Conservation (phyloP, 1,140 invertebrate species). For the Elysia chlorotica region DNA sequence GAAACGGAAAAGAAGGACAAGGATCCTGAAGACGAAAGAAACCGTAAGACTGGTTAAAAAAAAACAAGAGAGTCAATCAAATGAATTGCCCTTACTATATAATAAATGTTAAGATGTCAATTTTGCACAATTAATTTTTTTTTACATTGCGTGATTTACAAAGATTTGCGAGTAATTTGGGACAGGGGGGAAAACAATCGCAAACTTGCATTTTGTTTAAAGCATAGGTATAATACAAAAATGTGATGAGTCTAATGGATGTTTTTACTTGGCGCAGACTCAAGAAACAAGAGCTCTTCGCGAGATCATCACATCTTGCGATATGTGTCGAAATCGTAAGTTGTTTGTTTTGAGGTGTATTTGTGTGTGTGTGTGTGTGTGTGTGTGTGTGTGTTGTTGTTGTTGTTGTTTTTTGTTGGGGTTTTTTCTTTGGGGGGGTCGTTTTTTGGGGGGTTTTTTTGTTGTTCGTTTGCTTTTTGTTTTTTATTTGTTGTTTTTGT, state of each 20-base stretch:
- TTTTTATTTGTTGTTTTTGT: neutral
- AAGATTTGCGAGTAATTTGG: no score
- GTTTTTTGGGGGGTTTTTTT: neutral
- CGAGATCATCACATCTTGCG: conserved; percentile 24
- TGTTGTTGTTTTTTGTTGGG: neutral
- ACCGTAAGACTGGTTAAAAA: no score
- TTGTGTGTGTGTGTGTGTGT: neutral
- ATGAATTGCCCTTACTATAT: no score
- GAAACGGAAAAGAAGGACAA: no score
- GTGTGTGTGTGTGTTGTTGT: neutral
- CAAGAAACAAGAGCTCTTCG: conserved; percentile 25
- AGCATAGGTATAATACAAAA: no score
- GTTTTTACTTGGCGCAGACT: conserved; percentile 11
- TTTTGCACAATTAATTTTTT: no score
- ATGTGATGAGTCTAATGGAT: neutral
- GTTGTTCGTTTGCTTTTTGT: neutral
- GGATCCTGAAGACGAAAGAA: no score
- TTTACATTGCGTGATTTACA: no score
- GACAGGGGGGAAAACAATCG: no score
- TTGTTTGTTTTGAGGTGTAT: neutral
- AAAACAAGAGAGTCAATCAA: no score
- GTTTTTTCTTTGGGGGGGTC: neutral
- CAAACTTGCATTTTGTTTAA: no score
- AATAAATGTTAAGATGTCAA: no score
- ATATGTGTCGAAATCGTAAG: conserved; percentile 29